Conservation (phyloP, 2,797 vertebrate genomes). For the Eupleurogrammus muticus region DNA sequence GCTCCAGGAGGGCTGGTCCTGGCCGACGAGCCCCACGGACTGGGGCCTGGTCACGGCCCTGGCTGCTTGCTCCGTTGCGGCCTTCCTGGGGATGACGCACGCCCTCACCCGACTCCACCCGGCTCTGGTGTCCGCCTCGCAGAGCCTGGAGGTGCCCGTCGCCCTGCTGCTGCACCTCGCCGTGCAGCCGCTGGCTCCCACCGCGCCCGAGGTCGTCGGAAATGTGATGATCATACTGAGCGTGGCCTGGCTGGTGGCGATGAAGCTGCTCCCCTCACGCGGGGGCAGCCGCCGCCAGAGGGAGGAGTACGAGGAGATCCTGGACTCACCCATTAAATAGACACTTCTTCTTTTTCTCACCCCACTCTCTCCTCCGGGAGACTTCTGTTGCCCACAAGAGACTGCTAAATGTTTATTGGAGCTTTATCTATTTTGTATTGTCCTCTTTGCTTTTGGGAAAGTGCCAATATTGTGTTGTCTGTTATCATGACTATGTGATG, state of each 20-base stretch:
- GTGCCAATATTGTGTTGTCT: constrained; percentile 81
- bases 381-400: constrained; percentile 63
- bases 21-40: constrained; percentile 89
- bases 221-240: constrained; percentile 90
- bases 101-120: constrained; percentile 95
- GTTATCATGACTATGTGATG: constrained; percentile 73
- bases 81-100: constrained; percentile 94
- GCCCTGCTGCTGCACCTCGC: constrained; percentile 93
- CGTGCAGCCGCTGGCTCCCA: constrained; percentile 87
- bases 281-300: constrained; percentile 85
- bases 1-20: constrained; percentile 92
- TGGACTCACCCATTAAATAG: constrained; percentile 96
- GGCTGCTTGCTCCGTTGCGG: constrained; percentile 90
- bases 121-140: constrained; percentile 94
- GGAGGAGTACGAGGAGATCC: constrained; percentile 95
- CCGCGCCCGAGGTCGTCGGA: constrained; percentile 89
- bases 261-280: constrained; percentile 89
- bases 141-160: constrained; percentile 93
- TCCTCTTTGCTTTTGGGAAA: constrained; percentile 77
- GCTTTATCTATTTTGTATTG: constrained; percentile 82
- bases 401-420: constrained; percentile 76
- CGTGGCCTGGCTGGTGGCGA: constrained; percentile 90
- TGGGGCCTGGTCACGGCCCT: constrained; percentile 93
- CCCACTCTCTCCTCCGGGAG: constrained; percentile 21
- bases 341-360: constrained; percentile 18